Percentiles rank a stretch among this genome's conserved stretches.
Conservation (phyloP, 2,888 invertebrate genomes). For the Drosophila setosimentum region DNA sequence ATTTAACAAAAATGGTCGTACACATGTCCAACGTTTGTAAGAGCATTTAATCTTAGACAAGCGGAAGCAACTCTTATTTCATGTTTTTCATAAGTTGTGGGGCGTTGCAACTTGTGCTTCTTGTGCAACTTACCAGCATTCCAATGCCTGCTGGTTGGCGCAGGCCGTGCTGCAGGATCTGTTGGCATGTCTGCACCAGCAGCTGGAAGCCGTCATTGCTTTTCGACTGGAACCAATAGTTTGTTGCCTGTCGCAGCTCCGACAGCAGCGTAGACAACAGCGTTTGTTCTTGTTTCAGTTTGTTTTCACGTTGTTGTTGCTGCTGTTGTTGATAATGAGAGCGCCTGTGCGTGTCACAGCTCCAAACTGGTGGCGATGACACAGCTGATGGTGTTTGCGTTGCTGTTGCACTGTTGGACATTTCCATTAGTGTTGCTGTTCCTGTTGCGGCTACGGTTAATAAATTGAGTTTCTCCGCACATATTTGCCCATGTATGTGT, state of each 20-base stretch:
- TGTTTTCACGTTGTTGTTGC: slow-evolving; percentile 34
- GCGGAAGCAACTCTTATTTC: not conserved
- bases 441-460: slow-evolving; percentile 7
- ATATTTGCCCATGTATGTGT: slow-evolving; percentile 29
- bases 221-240: slow-evolving; percentile 64
- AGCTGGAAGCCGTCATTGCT: slow-evolving; percentile 48
- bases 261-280: slow-evolving; percentile 33
- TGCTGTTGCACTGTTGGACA: slow-evolving; percentile 29
- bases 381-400: slow-evolving; percentile 15
- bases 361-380: slow-evolving; percentile 44
- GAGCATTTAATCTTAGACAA: not conserved
- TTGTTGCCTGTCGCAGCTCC: slow-evolving; percentile 59
- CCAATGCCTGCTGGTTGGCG: slow-evolving; percentile 36
- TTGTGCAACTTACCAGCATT: slow-evolving; percentile 27
- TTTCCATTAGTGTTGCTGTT: slow-evolving; percentile 19
- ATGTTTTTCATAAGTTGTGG: not conserved
- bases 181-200: slow-evolving; percentile 64
- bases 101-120: slow-evolving; percentile 31
- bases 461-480: slow-evolving; percentile 15
- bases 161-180: slow-evolving; percentile 75
- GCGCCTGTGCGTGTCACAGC: slow-evolving; percentile 46
- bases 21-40: not conserved
- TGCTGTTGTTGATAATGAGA: slow-evolving; percentile 31
- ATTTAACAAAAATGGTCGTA: no score
- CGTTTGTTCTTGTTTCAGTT: slow-evolving; percentile 37